phyloP scores from a whole-genome alignment of 2,113 vertebrate genomes.

The Barnardius zonarius region DNA sequence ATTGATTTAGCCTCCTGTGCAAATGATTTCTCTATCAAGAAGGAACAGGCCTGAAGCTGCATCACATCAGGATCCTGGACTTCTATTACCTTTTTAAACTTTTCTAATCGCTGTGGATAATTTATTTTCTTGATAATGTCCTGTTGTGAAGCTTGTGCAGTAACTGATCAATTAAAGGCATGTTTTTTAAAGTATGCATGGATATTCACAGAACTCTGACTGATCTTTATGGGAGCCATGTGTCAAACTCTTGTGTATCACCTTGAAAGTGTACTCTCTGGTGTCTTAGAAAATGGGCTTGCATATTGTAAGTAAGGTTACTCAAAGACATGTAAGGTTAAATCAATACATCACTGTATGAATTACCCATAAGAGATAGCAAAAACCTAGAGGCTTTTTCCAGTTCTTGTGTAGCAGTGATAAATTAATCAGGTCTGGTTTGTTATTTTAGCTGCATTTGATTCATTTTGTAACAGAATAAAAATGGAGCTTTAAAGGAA shows the following conservation, averaged over 20 bases:
- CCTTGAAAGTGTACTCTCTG: background rate
- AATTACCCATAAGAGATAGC: conserved; percentile 32
- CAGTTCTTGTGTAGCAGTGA: conserved; percentile 28
- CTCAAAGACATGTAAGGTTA: background rate
- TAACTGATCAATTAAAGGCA: background rate
- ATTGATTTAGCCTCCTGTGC: background rate
- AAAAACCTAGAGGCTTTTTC: conserved; percentile 37
- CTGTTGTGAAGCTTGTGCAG: background rate
- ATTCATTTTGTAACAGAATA: background rate
- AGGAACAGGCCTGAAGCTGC: background rate
- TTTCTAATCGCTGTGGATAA: background rate
- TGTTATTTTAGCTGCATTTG: conserved; percentile 54
- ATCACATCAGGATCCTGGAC: background rate
- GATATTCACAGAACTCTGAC: background rate
- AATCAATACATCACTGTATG: conserved; percentile 21
- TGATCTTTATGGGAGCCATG: background rate
- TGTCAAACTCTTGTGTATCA: background rate
- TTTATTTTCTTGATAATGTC: background rate
- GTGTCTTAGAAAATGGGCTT: background rate
- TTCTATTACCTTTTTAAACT: conserved; percentile 2
- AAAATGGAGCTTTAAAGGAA: conserved; percentile 20
- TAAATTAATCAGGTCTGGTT: conserved; percentile 31
- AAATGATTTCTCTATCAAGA: background rate
- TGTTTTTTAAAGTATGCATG: background rate
- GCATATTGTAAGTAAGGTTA: background rate